phyloP scores from a whole-genome alignment of 2,888 invertebrate genomes.

The Drosophila engyochracea region DNA sequence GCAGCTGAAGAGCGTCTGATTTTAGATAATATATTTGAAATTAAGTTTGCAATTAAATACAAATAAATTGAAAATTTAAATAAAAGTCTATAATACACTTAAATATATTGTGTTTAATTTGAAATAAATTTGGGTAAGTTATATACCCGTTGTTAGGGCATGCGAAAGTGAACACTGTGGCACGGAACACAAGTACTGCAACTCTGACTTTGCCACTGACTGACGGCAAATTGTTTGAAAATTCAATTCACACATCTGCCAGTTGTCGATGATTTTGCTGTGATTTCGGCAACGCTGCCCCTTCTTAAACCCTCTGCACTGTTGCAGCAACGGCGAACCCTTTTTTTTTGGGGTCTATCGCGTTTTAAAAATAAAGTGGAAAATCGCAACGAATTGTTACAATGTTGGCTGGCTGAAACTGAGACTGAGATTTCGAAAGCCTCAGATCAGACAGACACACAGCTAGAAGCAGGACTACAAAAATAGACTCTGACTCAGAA shows the following conservation, averaged over 20 bases:
- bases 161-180: conserved; percentile 3
- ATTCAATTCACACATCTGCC: conserved; percentile 83
- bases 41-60: not conserved
- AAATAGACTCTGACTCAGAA: conserved; percentile 15
- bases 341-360: conserved; percentile 15
- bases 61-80: not conserved
- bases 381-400: conserved; percentile 80
- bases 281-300: conserved; percentile 68
- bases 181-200: conserved; percentile 43
- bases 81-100: not conserved
- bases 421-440: conserved; percentile 24
- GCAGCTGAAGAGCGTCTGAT: not conserved
- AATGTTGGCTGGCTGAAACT: conserved; percentile 49
- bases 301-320: not conserved
- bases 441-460: conserved; percentile 12
- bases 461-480: conserved; percentile 12
- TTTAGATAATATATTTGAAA: not conserved
- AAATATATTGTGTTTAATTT: not conserved
- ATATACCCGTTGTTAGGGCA: not conserved
- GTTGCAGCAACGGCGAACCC: not conserved
- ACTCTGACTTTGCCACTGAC: conserved; percentile 54
- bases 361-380: conserved; percentile 75
- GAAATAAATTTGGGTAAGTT: not conserved
- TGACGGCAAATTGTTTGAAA: conserved; percentile 79
- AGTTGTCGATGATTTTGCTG: conserved; percentile 81